Percentiles rank a stretch among this genome's conserved stretches.
Evolutionary conservation across 2,888 invertebrate genomes (phyloP).

Genomic region (Drosophila ezoana): DNA sequence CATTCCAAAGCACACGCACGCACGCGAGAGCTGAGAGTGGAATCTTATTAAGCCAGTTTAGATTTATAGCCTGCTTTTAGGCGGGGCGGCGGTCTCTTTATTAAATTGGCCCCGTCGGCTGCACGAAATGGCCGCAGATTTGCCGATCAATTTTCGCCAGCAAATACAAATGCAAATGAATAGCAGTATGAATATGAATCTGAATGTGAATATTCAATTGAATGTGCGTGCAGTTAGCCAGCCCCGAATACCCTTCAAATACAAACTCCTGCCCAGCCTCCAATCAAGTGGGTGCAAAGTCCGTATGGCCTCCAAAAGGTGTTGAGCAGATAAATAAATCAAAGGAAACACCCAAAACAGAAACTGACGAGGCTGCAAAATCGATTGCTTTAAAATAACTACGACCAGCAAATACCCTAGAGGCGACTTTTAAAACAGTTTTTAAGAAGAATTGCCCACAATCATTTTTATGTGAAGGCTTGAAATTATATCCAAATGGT

Average conservation of each 20-base stretch:
- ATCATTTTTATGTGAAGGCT: too few relatives aligned
- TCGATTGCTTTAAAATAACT: too few relatives aligned
- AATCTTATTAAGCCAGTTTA: slow-evolving; percentile 70
- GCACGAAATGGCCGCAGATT: slow-evolving; percentile 49
- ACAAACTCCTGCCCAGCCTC: not conserved
- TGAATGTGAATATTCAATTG: not conserved
- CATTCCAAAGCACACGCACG: slow-evolving; percentile 22
- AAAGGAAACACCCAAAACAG: slow-evolving; percentile 23
- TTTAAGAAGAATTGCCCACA: too few relatives aligned
- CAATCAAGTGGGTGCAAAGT: slow-evolving; percentile 31
- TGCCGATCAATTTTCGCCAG: slow-evolving; percentile 40
- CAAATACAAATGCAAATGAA: slow-evolving; percentile 35
- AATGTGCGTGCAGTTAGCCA: too few relatives aligned
- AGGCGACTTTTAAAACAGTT: too few relatives aligned
- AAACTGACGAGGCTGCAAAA: not conserved
- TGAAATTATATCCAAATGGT: too few relatives aligned
- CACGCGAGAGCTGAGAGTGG: slow-evolving; percentile 28
- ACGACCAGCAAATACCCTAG: slow-evolving; percentile 19
- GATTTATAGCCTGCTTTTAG: slow-evolving; percentile 59
- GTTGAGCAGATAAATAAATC: slow-evolving; percentile 69
- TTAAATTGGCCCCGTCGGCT: slow-evolving; percentile 41
- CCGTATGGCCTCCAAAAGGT: slow-evolving; percentile 45
- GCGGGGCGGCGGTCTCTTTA: slow-evolving; percentile 13
- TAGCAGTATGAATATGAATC: slow-evolving; percentile 7
- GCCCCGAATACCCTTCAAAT: not conserved